Evolutionary conservation across 2,888 invertebrate genomes (phyloP).

Genomic region (Disparrhopalites patrizii): DNA sequence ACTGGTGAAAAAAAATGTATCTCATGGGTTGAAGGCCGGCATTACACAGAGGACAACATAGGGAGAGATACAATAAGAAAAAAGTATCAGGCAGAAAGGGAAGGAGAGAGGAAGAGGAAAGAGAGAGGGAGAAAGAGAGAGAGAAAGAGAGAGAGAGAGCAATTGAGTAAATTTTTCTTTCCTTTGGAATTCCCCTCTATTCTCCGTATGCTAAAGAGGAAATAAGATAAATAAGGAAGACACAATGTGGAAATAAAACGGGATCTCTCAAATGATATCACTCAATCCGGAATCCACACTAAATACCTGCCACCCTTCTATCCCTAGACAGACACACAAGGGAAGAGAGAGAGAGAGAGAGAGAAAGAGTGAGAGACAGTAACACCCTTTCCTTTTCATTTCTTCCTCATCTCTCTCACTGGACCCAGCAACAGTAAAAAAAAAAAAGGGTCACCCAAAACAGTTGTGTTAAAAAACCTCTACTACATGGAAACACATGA

Average conservation of each 20-base stretch:
- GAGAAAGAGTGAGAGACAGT: constrained; percentile 12
- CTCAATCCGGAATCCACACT: constrained; percentile 15
- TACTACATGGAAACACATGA: neutral
- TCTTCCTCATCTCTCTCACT: no score
- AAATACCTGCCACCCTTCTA: constrained; percentile 21
- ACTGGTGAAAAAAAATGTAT: no score
- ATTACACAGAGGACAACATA: no score
- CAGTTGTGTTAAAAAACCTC: constrained; percentile 27
- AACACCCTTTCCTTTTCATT: no score
- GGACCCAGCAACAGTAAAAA: neutral
- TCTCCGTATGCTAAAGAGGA: neutral
- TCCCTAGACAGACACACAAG: neutral
- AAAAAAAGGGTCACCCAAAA: constrained; percentile 30
- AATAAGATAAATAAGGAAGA: constrained; percentile 16
- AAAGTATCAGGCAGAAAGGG: neutral
- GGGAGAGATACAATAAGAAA: no score
- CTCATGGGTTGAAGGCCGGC: no score
- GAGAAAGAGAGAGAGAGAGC: neutral
- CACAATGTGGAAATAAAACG: constrained; percentile 26
- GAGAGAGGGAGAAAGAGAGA: neutral
- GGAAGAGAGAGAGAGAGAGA: neutral
- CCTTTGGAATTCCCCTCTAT: neutral
- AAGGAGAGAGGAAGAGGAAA: neutral
- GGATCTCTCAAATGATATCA: constrained; percentile 26
- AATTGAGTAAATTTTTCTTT: neutral